These are phyloP conservation scores for Diachrysia chrysitis DNA, from an alignment of 2,888 invertebrate species.

Conservation along the genomic window DNA sequence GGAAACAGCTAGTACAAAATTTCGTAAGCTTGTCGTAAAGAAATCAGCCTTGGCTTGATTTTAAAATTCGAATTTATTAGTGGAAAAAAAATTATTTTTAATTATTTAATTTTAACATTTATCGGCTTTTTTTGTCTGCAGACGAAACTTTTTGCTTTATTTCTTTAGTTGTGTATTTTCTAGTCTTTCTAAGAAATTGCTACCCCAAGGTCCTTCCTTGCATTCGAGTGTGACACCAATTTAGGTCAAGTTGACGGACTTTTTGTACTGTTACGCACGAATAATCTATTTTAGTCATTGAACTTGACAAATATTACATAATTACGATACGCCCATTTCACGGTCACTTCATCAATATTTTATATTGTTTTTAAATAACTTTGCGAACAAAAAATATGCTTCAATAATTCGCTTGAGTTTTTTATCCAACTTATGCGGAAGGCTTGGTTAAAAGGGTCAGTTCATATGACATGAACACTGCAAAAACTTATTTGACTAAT, in stretches of 20 bases:
- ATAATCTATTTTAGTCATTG: constrained; percentile 79
- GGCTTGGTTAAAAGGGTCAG: constrained; percentile 47
- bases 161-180: background rate
- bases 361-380: constrained; percentile 34
- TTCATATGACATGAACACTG: constrained; percentile 25
- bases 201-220: constrained; percentile 69
- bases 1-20: no score
- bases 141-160: constrained; percentile 38
- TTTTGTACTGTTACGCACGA: constrained; percentile 81
- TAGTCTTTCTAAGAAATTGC: constrained; percentile 42
- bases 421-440: constrained; percentile 49
- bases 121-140: no score
- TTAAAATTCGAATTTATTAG: no score
- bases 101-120: no score
- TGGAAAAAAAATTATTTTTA: no score
- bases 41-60: no score
- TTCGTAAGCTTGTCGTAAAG: no score
- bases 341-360: constrained; percentile 52
- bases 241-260: constrained; percentile 85
- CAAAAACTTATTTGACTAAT: constrained; percentile 17
- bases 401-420: constrained; percentile 20
- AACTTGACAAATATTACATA: constrained; percentile 78
- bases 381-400: constrained; percentile 8
- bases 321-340: constrained; percentile 60
- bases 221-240: constrained; percentile 77